Base-by-base conservation (phyloP, 1,140 invertebrate genomes). In the Pseudomyrmex concolor region DNA sequence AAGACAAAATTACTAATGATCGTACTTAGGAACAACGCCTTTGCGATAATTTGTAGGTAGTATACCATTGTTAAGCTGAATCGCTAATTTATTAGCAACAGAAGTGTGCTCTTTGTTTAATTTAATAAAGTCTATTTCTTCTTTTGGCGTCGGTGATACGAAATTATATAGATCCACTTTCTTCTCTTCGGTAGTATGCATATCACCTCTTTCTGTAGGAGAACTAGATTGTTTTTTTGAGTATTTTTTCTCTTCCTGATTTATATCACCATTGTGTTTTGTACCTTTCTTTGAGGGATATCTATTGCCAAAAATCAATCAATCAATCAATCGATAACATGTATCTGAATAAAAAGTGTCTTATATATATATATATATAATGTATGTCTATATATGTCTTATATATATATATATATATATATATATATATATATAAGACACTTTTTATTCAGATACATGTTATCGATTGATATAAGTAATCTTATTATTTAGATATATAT, bases 21-120 rank as follows among this genome's bases (percentile, higher is more conserved):
- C 89, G 63, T 92, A 95, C 94, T 93, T 94, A 63, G 94, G 94
- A 82, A 95, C 90, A 83, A 93, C 92, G 78, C 94, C 94, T 70
- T 91, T 90, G 15, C 91, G 91, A 87, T 94, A 92, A 91, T 86
- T 92, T 0, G 90, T 19, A 43, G 86, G 91, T 60, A 87, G 59
- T 48, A 82, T 59, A 71, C 86, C 89, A 72, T 89, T 92, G 73
- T 89, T 90, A n/a, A 91, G 59, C 19, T 89, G 88, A 15, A 74
- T 83, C 13, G 78, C 81, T 43, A 91, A 68, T 84, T 92, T 94
- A 70, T 51, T 89, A 34, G 86, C 81, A n/a, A 89, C 48, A 64
- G 86, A 73, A 43, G 59, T 85, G 82, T 70, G 83, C 60, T 91
- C 71, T 71, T 90, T 91, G 68, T 90, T 91, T 60, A 90, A 67